Evolutionary conservation across 2,888 invertebrate species (phyloP), one percentile per base, ranked within the genome.

Genomic region (Tenthredo livida): DNA sequence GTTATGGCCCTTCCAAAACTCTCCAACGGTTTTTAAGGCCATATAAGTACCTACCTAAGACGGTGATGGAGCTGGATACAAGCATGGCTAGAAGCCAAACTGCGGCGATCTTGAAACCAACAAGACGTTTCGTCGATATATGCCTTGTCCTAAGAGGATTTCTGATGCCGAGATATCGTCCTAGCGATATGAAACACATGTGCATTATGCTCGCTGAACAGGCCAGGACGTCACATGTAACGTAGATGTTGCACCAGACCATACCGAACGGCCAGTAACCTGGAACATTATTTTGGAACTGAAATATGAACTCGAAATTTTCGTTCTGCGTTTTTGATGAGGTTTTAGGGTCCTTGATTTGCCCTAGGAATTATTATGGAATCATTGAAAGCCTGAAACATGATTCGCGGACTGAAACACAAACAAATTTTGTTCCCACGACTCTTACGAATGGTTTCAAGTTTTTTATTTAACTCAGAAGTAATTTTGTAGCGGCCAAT

Each of bases 171-270:
- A 98, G 94, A 93, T 97, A 98, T 87, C 98, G 95, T 90, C 98
- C 98, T 85, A 98, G 94, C 82, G 97, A 97, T 92, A 98, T 98
- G 94, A 97, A 98, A 90, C 98, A 98, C 96, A 99, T 97, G 94
- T 99, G 99, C 95, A 98, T 96, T 92, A 99, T 99, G 93, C 98
- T 98, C 7, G 98, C 97, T 0, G 98, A 98, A 92, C 99, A 99
- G 85, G 98, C 98, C 85, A 99, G 94, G 77, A 99, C 98, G 93
- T 99, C 99, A 91, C 98, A 98, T n/a, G 98, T 98, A 87, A 98
- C 98, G 94, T 98, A 98, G 84, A 98, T 96, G 91, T 98, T 98
- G 94, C 98, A 98, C 98, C 98, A 99, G 87, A 97, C 96, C 90
- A 98, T 96, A 84, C 98, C 96, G 93, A 98, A 96, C 80, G 98